phyloP scores from a whole-genome alignment of 1,140 invertebrate species.

The Aphaenogaster ashmeadi region DNA sequence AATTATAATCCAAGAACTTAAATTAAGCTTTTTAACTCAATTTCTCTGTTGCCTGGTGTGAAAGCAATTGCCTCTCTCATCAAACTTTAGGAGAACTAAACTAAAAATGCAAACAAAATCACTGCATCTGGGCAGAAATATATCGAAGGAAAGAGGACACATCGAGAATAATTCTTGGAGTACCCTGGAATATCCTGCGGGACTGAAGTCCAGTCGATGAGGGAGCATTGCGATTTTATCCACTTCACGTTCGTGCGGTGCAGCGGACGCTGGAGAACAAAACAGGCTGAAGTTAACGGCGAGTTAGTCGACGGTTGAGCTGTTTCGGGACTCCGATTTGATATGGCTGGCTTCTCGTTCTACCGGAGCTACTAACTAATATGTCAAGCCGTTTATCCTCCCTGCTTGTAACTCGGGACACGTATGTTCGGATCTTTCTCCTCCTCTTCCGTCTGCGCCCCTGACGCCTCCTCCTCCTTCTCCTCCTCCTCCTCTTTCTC shows the following conservation, averaged over 20 bases:
- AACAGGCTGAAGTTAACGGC: constrained; percentile 65
- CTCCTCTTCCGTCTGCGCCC: constrained; percentile 5
- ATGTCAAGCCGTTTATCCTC: constrained; percentile 78
- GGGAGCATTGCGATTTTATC: constrained; percentile 45
- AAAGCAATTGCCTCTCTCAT: neutral
- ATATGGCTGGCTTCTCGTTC: constrained; percentile 63
- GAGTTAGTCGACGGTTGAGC: constrained; percentile 67
- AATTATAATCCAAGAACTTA: constrained; percentile 17
- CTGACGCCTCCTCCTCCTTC: neutral
- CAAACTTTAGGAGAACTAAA: neutral
- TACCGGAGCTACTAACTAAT: constrained; percentile 73
- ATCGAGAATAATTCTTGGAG: constrained; percentile 12
- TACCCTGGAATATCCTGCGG: neutral
- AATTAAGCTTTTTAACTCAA: constrained; percentile 28
- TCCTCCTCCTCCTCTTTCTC: neutral
- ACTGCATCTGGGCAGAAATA: neutral
- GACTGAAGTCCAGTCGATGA: neutral
- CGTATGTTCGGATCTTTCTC: constrained; percentile 71
- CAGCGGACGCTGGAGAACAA: constrained; percentile 45
- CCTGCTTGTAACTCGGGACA: constrained; percentile 72
- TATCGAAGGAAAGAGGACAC: neutral
- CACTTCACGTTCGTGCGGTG: constrained; percentile 44
- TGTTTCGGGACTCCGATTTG: constrained; percentile 68
- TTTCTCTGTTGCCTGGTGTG: neutral
- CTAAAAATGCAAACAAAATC: constrained; percentile 31